Percentiles rank a stretch among this genome's conserved stretches.
Evolutionary conservation across 2,113 vertebrate species (phyloP).

Genomic region (Oreochromis tanganicae): DNA sequence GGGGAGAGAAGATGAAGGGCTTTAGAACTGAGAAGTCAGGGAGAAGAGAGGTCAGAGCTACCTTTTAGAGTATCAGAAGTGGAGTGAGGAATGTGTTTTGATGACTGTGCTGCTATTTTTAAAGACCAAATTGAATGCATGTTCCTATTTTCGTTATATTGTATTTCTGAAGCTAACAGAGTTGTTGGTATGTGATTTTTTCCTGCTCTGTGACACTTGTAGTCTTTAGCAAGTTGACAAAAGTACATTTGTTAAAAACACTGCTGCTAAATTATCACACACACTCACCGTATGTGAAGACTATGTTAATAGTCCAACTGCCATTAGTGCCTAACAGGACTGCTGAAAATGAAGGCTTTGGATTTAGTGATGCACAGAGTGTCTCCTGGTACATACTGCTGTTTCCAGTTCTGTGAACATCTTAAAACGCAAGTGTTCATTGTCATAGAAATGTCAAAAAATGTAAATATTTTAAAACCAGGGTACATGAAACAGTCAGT

Average conservation of each 20-base stretch:
- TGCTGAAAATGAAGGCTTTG: not conserved
- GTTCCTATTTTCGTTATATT: not conserved
- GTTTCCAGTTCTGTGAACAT: not conserved
- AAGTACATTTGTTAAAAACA: not conserved
- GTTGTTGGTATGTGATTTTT: not conserved
- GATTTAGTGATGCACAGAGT: not conserved
- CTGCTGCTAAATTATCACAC: not conserved
- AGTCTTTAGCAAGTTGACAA: not conserved
- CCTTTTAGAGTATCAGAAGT: not conserved
- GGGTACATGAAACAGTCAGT: not conserved
- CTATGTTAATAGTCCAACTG: not conserved
- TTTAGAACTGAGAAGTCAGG: not conserved
- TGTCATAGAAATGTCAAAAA: not conserved
- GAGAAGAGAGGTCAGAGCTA: not conserved
- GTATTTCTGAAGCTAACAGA: not conserved
- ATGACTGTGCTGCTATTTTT: not conserved
- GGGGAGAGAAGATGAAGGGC: not conserved
- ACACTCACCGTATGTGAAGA: not conserved
- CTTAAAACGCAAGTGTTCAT: not conserved
- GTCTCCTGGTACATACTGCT: not conserved
- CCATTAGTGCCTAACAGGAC: not conserved
- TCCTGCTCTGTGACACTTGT: not conserved
- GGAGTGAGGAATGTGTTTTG: not conserved
- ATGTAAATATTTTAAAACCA: not conserved
- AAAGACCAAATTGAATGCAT: not conserved